phyloP scores from a whole-genome alignment of 2,888 invertebrate genomes.

The Xestoiulus laeticollis region DNA sequence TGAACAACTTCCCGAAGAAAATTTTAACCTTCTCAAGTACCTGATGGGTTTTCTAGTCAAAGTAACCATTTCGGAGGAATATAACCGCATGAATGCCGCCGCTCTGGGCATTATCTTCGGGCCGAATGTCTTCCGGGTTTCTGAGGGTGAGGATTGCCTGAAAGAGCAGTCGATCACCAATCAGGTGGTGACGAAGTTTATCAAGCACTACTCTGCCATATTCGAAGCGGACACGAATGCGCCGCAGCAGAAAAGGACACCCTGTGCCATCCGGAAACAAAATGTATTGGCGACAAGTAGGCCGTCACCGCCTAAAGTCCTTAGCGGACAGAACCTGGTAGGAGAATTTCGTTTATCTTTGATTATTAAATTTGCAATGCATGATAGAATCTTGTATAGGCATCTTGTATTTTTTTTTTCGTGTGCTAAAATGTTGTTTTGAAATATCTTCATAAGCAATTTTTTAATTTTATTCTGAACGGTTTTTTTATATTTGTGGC shows the following conservation, averaged over 20 bases:
- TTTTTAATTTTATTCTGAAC: too few species aligned
- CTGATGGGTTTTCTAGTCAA: conserved; percentile 63
- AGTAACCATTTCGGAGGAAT: conserved; percentile 63
- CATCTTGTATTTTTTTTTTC: too few species aligned
- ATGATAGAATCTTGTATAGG: too few species aligned
- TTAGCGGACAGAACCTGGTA: neutral
- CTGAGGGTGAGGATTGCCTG: conserved; percentile 61
- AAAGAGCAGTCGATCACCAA: conserved; percentile 66
- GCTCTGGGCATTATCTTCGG: conserved; percentile 66
- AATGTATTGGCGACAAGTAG: neutral
- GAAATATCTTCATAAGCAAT: too few species aligned
- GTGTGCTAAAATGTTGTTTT: too few species aligned
- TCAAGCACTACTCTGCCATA: conserved; percentile 63
- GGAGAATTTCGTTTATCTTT: neutral
- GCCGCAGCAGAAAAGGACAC: neutral
- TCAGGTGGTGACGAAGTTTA: conserved; percentile 64
- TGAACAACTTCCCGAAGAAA: conserved; percentile 62
- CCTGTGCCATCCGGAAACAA: neutral
- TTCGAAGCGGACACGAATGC: conserved; percentile 60
- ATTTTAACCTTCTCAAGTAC: conserved; percentile 64
- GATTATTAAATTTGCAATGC: neutral
- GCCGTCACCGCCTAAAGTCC: conserved; percentile 6
- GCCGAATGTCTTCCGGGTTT: conserved; percentile 64
- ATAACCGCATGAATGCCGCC: conserved; percentile 65
- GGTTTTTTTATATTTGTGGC: too few species aligned